Evolutionary conservation across 1,140 invertebrate genomes (phyloP).

Genomic region (Lepidurus apus): DNA sequence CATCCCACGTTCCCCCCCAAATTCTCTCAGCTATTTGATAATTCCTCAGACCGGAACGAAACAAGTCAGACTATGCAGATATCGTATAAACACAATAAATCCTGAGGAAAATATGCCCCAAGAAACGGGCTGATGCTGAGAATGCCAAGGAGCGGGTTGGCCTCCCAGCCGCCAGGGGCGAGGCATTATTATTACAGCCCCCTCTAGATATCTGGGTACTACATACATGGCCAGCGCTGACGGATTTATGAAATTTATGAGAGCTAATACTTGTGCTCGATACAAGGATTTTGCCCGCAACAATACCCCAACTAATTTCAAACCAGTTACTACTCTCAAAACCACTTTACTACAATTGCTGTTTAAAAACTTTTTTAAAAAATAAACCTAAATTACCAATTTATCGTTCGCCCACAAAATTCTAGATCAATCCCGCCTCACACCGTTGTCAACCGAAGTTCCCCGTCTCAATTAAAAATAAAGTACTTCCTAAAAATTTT

Average conservation of each 20-base stretch:
- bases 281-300: not conserved
- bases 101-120: not conserved
- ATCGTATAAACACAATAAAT: not conserved
- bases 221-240: not conserved
- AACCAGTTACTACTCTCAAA: not conserved
- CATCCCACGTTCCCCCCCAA: not conserved
- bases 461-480: not conserved
- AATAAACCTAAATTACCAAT: not conserved
- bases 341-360: not conserved
- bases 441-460: not conserved
- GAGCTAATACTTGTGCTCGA: not conserved
- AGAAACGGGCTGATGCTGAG: not conserved
- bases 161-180: not conserved
- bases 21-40: not conserved
- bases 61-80: not conserved
- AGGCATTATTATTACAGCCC: not conserved
- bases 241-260: not conserved
- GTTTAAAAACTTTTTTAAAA: not conserved
- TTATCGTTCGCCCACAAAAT: too few species aligned
- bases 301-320: constrained; percentile 20
- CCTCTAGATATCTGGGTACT: not conserved
- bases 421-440: not conserved
- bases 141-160: not conserved
- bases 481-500: too few species aligned
- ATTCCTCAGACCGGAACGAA: not conserved